Evolutionary conservation across 2,113 vertebrate genomes (phyloP).

Genomic region (Phycodurus eques): DNA sequence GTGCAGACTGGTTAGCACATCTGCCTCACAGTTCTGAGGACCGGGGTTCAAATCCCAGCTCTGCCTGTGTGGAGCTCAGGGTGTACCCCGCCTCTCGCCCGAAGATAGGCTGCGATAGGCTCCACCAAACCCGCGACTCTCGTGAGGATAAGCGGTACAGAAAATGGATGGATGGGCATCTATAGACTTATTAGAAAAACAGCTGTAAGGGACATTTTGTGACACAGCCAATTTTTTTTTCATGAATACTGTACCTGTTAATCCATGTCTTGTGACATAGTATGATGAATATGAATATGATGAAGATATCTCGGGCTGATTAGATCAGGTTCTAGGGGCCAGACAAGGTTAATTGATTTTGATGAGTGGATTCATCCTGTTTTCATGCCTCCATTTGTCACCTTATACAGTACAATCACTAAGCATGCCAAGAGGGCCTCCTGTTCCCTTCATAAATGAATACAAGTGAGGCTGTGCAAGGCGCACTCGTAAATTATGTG

Average conservation of each 20-base stretch:
- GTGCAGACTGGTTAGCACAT: too few relatives aligned
- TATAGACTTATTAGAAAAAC: background rate
- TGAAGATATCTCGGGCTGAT: constrained; percentile 29
- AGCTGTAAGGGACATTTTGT: background rate
- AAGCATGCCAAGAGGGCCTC: constrained; percentile 19
- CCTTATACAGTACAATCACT: constrained; percentile 25
- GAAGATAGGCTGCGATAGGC: too few relatives aligned
- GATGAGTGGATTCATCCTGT: constrained; percentile 31
- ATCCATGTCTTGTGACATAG: background rate
- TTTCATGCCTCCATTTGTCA: constrained; percentile 41
- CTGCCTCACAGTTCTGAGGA: too few relatives aligned
- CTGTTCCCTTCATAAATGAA: constrained; percentile 28
- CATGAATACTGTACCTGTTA: background rate
- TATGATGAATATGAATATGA: too few relatives aligned
- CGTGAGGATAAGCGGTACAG: too few relatives aligned
- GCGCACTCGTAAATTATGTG: background rate
- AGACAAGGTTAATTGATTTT: constrained; percentile 45
- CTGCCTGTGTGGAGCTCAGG: too few relatives aligned
- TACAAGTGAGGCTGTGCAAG: background rate
- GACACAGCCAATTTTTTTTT: too few relatives aligned
- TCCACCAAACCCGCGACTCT: too few relatives aligned
- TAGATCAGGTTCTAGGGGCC: constrained; percentile 17
- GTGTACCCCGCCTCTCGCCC: too few relatives aligned
- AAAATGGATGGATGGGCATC: too few relatives aligned
- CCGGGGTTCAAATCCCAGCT: too few relatives aligned